Base-by-base conservation (phyloP, 1,140 invertebrate species). In the Halyomorpha halys region DNA sequence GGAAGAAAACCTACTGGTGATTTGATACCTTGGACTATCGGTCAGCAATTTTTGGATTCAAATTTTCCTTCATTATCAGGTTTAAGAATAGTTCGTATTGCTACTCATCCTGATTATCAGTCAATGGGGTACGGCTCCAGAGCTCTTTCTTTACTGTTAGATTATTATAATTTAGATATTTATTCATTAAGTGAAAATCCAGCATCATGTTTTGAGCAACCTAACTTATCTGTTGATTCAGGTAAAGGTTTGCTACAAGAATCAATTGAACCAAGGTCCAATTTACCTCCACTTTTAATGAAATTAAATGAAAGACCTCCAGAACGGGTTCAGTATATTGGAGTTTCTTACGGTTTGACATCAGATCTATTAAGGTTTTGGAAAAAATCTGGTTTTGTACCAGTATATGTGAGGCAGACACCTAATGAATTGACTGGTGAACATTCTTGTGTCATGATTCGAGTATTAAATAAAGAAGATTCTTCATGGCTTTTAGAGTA, bases 81-180 rank as follows among this genome's bases (percentile, higher is more conserved):
- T 9, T 94, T 89, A 18, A 80, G 97, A 66, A 84, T 99, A 63
- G 91, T 99, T 18, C 79, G 97, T 45, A 96, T 99, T 64, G 97
- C 97, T 1, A 98, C 96, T 2, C 95, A 99, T 84, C 97, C 97
- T 0, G 92, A 97, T 69, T 98, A 97, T 76, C 94, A 98, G 78
- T 72, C 92, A 83, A 97, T 97, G 91, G 95, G 96, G 13, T 99
- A 99, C 75, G 96, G 96, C 9, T 83, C 81, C 51, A 78, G 87
- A 66, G 94, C 96, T 6, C 72, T 99, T 3, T 75, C 86, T 68
- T 74, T 97, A 30, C 75, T 99, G 5, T 83, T 87, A 61, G 78
- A 91, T 56, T 99, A 98, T 75, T 99, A 96, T 72, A 82, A 86
- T 66, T 81, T 86, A n/a, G 86, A 90, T 72, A 86, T 93, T 19